Evolutionary conservation across 2,797 vertebrate species (phyloP).

Genomic region (Potorous gilbertii): DNA sequence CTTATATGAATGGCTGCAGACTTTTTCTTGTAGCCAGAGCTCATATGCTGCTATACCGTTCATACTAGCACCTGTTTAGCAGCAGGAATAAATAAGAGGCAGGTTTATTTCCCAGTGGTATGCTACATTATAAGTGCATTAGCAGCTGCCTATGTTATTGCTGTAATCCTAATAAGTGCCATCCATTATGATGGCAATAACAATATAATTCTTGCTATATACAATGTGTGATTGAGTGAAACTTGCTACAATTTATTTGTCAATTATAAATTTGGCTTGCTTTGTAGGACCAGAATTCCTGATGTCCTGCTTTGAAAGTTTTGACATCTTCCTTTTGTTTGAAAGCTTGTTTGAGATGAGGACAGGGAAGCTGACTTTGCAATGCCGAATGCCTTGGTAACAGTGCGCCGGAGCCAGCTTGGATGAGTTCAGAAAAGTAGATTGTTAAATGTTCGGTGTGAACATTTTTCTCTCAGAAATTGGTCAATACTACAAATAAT

Average conservation of each 20-base stretch:
- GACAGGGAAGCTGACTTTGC: constrained; percentile 15
- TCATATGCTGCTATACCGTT: constrained; percentile 78
- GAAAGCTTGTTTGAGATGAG: constrained; percentile 52
- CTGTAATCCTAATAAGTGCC: constrained; percentile 82
- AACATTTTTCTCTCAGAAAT: background rate
- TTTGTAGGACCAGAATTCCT: constrained; percentile 37
- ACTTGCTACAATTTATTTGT: constrained; percentile 66
- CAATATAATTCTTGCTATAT: constrained; percentile 78
- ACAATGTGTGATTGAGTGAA: constrained; percentile 73
- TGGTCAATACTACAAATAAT: background rate
- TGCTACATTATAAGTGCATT: constrained; percentile 84
- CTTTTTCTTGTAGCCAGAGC: constrained; percentile 70
- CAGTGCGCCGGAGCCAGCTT: background rate
- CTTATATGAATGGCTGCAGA: constrained; percentile 60
- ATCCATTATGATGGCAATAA: constrained; percentile 82
- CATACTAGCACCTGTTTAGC: constrained; percentile 75
- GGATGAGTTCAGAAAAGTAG: background rate
- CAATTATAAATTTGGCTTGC: constrained; percentile 64
- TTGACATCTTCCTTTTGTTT: constrained; percentile 49
- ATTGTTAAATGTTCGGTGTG: background rate
- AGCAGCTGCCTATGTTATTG: constrained; percentile 82
- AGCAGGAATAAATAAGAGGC: constrained; percentile 78
- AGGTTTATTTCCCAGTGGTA: constrained; percentile 84
- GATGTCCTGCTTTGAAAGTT: constrained; percentile 58
- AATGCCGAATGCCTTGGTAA: background rate